These are phyloP conservation scores for Latrodectus hesperus DNA, from an alignment of 2,888 invertebrate genomes.

Conservation along the genomic window DNA sequence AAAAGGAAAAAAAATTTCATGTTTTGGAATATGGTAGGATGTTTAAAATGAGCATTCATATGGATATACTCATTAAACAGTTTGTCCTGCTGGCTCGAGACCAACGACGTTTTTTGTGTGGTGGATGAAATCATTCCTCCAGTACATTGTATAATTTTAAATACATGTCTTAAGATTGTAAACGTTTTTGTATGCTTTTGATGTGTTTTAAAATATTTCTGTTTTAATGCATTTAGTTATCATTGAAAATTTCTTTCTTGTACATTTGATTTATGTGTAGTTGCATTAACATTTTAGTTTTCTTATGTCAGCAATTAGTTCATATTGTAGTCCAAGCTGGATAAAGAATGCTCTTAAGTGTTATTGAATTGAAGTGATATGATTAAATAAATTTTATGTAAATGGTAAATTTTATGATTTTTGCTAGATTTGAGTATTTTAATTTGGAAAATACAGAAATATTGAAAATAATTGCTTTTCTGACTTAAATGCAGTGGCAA, in stretches of 20 bases:
- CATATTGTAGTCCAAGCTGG: not conserved
- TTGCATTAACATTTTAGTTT: conserved; percentile 12
- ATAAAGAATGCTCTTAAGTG: not conserved
- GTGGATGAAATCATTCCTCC: conserved; percentile 57
- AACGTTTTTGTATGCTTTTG: conserved; percentile 38
- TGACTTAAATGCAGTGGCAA: too few species aligned
- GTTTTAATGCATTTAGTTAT: conserved; percentile 42
- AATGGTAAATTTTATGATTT: not conserved
- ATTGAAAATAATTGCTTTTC: not conserved
- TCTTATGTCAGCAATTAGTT: not conserved
- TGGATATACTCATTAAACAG: conserved; percentile 22
- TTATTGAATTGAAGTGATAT: not conserved
- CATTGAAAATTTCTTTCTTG: conserved; percentile 29
- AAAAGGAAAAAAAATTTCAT: too few species aligned
- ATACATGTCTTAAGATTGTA: conserved; percentile 24
- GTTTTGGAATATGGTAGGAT: conserved; percentile 16
- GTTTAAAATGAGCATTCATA: conserved; percentile 52
- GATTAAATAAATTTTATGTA: not conserved
- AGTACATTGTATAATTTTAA: conserved; percentile 19
- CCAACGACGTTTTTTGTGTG: conserved; percentile 40
- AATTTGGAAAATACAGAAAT: conserved; percentile 1
- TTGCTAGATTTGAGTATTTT: not conserved
- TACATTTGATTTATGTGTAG: conserved; percentile 32
- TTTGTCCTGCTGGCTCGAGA: conserved; percentile 62
- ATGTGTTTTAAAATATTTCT: conserved; percentile 37